Percentiles rank a stretch among this genome's conserved stretches.
Conservation (phyloP, 2,888 invertebrate genomes). For the Cacoxenus indagator region DNA sequence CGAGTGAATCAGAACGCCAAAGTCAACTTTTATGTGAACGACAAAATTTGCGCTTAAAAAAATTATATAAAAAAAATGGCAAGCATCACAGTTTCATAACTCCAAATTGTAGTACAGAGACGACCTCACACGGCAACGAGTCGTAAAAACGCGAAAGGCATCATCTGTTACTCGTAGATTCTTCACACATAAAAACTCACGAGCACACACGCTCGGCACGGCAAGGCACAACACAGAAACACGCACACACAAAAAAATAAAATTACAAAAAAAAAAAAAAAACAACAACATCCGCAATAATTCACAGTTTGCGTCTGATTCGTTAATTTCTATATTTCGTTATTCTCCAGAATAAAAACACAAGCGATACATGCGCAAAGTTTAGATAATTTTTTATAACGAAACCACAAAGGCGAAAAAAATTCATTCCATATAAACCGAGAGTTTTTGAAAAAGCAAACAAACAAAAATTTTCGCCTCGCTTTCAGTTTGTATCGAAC, state of each 20-base stretch:
- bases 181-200: conserved; percentile 5
- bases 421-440: background rate
- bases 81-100: conserved; percentile 4
- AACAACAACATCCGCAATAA: conserved; percentile 11
- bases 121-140: background rate
- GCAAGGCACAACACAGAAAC: too few species aligned
- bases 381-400: conserved; percentile 24
- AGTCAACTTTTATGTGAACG: background rate
- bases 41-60: background rate
- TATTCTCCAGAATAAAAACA: conserved; percentile 19
- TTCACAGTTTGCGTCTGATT: conserved; percentile 11
- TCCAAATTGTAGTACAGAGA: too few species aligned
- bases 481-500: conserved; percentile 36
- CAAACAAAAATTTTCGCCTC: conserved; percentile 42
- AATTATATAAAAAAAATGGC: background rate
- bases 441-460: conserved; percentile 43
- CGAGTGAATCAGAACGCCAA: conserved; percentile 1
- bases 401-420: conserved; percentile 28
- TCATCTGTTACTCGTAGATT: background rate
- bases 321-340: background rate
- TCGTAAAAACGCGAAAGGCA: conserved; percentile 10
- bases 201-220: background rate
- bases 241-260: background rate
- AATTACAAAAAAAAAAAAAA: too few species aligned
- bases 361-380: conserved; percentile 32